Conservation (phyloP, 2,797 vertebrate species). For the Bovichtus diacanthus region DNA sequence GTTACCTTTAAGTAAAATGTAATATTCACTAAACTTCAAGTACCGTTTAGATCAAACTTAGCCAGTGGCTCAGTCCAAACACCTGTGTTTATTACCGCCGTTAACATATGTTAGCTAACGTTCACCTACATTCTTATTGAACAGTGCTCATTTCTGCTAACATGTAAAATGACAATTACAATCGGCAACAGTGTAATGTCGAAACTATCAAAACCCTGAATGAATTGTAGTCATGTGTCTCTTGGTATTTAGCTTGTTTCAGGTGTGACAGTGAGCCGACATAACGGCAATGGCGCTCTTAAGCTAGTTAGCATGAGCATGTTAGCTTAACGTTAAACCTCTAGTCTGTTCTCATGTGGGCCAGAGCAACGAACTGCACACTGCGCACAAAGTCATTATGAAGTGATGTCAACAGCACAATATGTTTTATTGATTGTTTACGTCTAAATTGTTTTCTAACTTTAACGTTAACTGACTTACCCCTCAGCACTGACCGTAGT, state of each 20-base stretch:
- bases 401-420: accelerated
- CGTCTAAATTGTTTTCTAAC: background rate
- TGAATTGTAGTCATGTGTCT: background rate
- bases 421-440: background rate
- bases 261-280: background rate
- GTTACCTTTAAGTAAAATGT: background rate
- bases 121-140: background rate
- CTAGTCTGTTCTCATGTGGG: background rate
- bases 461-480: slow-evolving; percentile 47
- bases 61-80: too few relatives aligned
- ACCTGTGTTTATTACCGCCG: background rate
- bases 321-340: slow-evolving; percentile 44
- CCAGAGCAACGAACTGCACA: background rate
- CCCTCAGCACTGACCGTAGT: slow-evolving; percentile 45
- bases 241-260: background rate
- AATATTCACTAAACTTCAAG: background rate
- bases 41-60: background rate
- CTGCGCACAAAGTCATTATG: accelerated
- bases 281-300: background rate
- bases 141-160: background rate
- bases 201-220: background rate
- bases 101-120: background rate
- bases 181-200: accelerated
- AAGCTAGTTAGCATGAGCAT: slow-evolving; percentile 55
- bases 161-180: background rate